Conservation (phyloP, 1,140 invertebrate species). For the Bombus waltoni region DNA sequence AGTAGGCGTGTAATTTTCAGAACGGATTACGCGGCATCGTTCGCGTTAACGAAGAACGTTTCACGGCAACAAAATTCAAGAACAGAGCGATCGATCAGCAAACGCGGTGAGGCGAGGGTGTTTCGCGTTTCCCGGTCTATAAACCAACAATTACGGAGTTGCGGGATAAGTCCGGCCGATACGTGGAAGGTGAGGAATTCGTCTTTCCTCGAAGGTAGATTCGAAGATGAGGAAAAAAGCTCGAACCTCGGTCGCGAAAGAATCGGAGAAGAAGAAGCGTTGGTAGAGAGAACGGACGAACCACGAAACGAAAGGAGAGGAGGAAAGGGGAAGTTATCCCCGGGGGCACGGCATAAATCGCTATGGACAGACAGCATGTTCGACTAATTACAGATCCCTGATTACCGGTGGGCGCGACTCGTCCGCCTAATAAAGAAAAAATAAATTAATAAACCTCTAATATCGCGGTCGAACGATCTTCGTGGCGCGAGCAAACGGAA, state of each 20-base stretch:
- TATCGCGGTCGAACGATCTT: conserved; percentile 71
- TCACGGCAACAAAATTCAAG: conserved; percentile 28
- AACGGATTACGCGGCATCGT: background rate
- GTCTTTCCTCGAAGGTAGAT: conserved; percentile 61
- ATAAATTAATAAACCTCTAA: conserved; percentile 80
- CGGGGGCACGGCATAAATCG: conserved; percentile 76
- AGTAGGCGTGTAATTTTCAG: conserved; percentile 32
- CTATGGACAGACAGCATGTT: conserved; percentile 78
- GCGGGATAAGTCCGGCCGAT: conserved; percentile 56
- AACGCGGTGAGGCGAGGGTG: background rate
- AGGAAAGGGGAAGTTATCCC: conserved; percentile 58
- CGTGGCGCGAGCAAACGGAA: conserved; percentile 41
- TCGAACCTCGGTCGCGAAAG: conserved; percentile 3
- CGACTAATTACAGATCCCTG: conserved; percentile 80
- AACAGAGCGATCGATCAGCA: conserved; percentile 48
- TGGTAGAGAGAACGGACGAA: conserved; percentile 44
- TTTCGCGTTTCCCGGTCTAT: conserved; percentile 44
- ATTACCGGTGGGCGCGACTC: conserved; percentile 78
- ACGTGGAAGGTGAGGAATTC: conserved; percentile 53
- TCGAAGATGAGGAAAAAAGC: conserved; percentile 37
- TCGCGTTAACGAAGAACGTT: conserved; percentile 19
- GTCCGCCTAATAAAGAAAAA: conserved; percentile 77
- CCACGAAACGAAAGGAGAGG: background rate
- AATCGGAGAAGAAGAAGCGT: conserved; percentile 59
- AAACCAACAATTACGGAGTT: conserved; percentile 61